Evolutionary conservation across 2,888 invertebrate species (phyloP).

Genomic region (Dicyrtoma fusca): DNA sequence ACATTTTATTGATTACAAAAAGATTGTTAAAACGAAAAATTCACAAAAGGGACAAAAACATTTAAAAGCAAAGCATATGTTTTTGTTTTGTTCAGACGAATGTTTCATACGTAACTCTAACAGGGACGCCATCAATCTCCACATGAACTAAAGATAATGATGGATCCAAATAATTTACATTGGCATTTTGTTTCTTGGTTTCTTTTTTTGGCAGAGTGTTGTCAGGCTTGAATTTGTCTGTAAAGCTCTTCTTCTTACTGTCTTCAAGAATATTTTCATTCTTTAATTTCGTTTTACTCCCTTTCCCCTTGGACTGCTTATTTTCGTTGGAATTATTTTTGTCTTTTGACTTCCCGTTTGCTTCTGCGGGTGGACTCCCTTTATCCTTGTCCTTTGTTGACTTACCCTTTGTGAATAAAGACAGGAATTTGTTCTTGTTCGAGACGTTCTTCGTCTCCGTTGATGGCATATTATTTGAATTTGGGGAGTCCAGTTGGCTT

Average conservation of each 20-base stretch:
- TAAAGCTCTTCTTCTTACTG: neutral
- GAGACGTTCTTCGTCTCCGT: conserved; percentile 19
- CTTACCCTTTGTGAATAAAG: conserved; percentile 12
- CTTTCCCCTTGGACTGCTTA: neutral
- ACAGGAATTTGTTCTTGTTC: conserved; percentile 27
- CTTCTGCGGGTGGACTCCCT: neutral
- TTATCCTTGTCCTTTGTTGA: neutral
- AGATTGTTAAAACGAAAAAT: neutral
- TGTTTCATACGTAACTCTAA: conserved; percentile 31
- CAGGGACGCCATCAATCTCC: conserved; percentile 35
- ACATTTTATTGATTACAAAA: no score
- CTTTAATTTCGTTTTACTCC: neutral
- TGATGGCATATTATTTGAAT: neutral
- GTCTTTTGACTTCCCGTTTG: conserved; percentile 1
- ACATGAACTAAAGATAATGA: conserved; percentile 28
- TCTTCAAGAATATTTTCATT: conserved; percentile 1
- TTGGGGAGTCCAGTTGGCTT: neutral
- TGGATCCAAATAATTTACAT: conserved; percentile 31
- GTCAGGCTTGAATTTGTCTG: no score
- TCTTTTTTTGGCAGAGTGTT: conserved; percentile 16
- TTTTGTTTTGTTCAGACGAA: conserved; percentile 26
- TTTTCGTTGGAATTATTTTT: conserved; percentile 10
- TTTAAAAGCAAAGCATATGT: neutral
- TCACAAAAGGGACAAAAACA: neutral
- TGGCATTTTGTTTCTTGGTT: conserved; percentile 26